Conservation (phyloP, 2,113 vertebrate species). For the Chaetodon auriga region DNA sequence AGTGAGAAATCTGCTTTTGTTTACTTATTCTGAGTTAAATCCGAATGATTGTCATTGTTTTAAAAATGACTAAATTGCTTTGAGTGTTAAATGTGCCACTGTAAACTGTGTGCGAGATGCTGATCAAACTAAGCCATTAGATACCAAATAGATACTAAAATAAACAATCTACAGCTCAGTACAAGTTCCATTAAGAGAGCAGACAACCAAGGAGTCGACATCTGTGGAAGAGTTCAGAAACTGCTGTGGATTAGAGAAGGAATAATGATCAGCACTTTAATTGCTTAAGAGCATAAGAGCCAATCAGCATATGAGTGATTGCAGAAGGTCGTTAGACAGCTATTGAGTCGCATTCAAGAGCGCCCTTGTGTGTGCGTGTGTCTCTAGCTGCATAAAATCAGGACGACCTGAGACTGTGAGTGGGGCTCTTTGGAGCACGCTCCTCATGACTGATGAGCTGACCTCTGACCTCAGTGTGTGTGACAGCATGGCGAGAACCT, state of each 20-base stretch:
- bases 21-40: background rate
- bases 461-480: slow-evolving; percentile 49
- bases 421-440: slow-evolving; percentile 8
- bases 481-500: background rate
- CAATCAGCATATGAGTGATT: slow-evolving; percentile 48
- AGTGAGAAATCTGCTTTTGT: background rate
- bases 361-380: background rate
- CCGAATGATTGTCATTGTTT: no score
- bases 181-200: background rate
- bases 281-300: slow-evolving; percentile 52
- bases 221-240: slow-evolving; percentile 29
- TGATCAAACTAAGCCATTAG: background rate
- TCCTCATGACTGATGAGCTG: slow-evolving; percentile 56
- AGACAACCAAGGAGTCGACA: slow-evolving; percentile 2
- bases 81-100: background rate
- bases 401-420: slow-evolving; percentile 8
- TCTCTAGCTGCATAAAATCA: slow-evolving; percentile 31
- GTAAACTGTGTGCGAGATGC: background rate
- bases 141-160: background rate
- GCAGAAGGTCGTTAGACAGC: slow-evolving; percentile 46
- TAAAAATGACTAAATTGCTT: background rate
- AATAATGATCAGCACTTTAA: slow-evolving; percentile 35
- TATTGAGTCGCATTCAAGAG: slow-evolving; percentile 39
- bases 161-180: background rate
- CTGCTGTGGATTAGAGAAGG: slow-evolving; percentile 48